A percentile compares a stretch with the other conserved stretches of the same genome.
These are phyloP conservation scores for Morpho helenor DNA, from an alignment of 2,888 invertebrate genomes.

Conservation along the genomic window DNA sequence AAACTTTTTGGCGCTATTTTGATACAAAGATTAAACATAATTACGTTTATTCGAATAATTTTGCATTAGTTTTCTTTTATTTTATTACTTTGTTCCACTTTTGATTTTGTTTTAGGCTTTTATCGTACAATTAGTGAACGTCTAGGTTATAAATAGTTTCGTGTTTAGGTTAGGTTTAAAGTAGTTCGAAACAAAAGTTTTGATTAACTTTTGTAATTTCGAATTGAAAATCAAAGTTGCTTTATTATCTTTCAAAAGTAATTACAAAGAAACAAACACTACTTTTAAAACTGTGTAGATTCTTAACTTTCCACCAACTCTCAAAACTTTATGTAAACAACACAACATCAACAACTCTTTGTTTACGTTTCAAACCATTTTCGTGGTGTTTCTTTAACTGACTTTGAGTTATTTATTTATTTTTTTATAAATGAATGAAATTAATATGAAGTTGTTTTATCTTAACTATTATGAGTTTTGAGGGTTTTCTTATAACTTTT, in stretches of 20 bases:
- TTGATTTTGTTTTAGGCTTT: not conserved
- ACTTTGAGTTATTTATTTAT: no score
- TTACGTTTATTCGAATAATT: not conserved
- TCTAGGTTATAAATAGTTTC: constrained; percentile 20
- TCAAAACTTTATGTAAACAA: no score
- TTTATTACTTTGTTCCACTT: not conserved
- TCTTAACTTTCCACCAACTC: no score
- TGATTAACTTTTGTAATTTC: not conserved
- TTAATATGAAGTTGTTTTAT: no score
- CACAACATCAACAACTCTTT: no score
- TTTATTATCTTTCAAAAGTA: not conserved
- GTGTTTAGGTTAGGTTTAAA: constrained; percentile 5
- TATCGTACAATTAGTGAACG: not conserved
- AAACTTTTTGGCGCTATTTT: constrained; percentile 13
- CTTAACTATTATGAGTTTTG: no score
- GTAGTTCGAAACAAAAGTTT: constrained; percentile 16
- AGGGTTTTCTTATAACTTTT: no score
- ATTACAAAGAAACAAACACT: not conserved
- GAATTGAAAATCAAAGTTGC: not conserved
- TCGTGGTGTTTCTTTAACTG: no score
- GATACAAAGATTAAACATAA: not conserved
- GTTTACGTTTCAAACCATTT: no score
- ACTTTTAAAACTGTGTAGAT: no score
- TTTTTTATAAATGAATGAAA: no score
- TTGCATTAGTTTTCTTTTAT: not conserved